These are phyloP conservation scores for Acrocyrtus sp. DNA, from an alignment of 2,888 invertebrate species.

Conservation along the genomic window DNA sequence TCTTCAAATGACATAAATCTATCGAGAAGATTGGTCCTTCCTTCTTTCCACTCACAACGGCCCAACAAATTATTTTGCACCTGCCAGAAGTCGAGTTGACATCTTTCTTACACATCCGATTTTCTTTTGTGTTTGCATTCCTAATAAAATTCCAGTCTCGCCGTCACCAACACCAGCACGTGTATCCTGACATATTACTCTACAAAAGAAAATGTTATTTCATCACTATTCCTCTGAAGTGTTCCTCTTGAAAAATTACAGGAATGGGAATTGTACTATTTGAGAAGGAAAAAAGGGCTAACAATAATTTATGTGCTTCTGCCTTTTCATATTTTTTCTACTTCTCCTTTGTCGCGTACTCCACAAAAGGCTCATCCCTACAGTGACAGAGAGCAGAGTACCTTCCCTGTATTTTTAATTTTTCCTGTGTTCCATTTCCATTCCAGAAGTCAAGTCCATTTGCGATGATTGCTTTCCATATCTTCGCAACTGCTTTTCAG, in stretches of 20 bases:
- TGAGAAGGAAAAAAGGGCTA: neutral
- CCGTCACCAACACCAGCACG: too few species aligned
- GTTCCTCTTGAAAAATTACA: slow-evolving; percentile 34
- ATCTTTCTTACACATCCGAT: neutral
- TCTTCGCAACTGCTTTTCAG: slow-evolving; percentile 2
- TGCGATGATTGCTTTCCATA: slow-evolving; percentile 7
- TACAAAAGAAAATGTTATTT: slow-evolving; percentile 1
- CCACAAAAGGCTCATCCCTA: too few species aligned
- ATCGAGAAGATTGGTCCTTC: neutral
- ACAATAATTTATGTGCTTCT: neutral
- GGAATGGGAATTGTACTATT: slow-evolving; percentile 33
- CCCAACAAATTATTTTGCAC: slow-evolving; percentile 50
- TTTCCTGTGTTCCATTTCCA: too few species aligned
- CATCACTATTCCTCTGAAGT: slow-evolving; percentile 10
- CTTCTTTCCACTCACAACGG: slow-evolving; percentile 27
- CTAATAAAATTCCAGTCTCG: too few species aligned
- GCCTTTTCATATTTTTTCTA: neutral
- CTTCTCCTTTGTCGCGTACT: too few species aligned
- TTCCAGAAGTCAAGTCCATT: slow-evolving; percentile 1
- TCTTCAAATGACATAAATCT: neutral
- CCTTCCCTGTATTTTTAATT: too few species aligned
- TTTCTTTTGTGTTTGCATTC: too few species aligned
- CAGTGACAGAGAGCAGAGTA: too few species aligned
- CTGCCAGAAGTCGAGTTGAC: slow-evolving; percentile 39
- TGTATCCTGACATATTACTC: slow-evolving; percentile 1